phyloP scores from a whole-genome alignment of 2,888 invertebrate genomes.

The Bruchidius siliquastri region DNA sequence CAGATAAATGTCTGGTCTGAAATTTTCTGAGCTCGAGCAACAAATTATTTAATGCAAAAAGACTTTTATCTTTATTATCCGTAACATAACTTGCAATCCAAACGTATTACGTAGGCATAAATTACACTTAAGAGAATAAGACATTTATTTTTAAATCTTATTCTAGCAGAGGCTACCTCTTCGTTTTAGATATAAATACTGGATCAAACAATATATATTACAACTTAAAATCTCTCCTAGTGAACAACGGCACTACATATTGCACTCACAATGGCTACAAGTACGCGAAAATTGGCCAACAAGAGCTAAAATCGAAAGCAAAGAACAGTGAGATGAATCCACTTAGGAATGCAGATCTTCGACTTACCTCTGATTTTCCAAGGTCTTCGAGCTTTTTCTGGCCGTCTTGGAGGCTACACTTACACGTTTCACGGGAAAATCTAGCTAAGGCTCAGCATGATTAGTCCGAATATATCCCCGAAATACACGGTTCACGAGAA shows the following conservation, averaged over 20 bases:
- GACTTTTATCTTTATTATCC: not conserved
- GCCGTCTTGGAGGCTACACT: constrained; percentile 12
- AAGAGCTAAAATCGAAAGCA: not conserved
- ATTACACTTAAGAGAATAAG: not conserved
- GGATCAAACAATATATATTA: not conserved
- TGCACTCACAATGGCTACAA: not conserved
- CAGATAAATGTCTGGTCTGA: not conserved
- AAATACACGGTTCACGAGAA: constrained; percentile 25
- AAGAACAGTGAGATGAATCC: not conserved
- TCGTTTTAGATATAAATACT: not conserved
- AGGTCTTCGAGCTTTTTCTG: constrained; percentile 12
- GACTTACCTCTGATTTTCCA: constrained; percentile 20
- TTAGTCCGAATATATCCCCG: not conserved
- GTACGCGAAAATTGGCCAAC: not conserved
- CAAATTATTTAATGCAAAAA: not conserved
- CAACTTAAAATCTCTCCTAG: not conserved
- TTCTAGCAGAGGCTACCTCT: not conserved
- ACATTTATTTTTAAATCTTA: not conserved
- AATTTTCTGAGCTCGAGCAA: not conserved
- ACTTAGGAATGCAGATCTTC: constrained; percentile 1
- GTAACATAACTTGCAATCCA: not conserved
- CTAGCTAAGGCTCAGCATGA: constrained; percentile 6
- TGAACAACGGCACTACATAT: not conserved
- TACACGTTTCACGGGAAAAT: constrained; percentile 12
- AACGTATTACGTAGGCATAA: not conserved